Percentiles rank a stretch among this genome's conserved stretches.
Conservation (phyloP, 2,888 invertebrate species). For the Coelinius sp. region DNA sequence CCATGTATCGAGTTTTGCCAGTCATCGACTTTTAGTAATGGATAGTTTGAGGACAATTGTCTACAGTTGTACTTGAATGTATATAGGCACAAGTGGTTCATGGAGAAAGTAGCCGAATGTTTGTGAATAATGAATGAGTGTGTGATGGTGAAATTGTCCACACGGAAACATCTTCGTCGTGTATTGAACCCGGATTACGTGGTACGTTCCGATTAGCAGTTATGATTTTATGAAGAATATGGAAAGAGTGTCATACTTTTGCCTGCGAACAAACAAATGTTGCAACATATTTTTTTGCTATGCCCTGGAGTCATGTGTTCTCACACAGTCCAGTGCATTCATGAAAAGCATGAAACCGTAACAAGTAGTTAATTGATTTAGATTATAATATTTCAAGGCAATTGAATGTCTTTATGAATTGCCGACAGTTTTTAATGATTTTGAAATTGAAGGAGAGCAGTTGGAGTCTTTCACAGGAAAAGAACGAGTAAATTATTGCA, state of each 20-base stretch:
- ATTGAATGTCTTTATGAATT: not conserved
- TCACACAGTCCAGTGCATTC: not conserved
- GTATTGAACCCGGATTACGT: slow-evolving; percentile 36
- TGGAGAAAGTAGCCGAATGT: slow-evolving; percentile 5
- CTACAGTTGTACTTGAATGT: slow-evolving; percentile 41
- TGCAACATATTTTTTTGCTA: not conserved
- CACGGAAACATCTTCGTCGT: slow-evolving; percentile 34
- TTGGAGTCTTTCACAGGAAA: too few relatives aligned
- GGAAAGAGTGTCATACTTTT: too few relatives aligned
- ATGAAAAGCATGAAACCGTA: not conserved
- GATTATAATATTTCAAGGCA: not conserved
- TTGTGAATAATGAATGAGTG: slow-evolving; percentile 31
- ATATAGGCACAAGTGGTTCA: slow-evolving; percentile 44
- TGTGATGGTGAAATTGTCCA: slow-evolving; percentile 45
- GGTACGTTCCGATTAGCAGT: not conserved
- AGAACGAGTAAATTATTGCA: not conserved
- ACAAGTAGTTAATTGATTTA: not conserved
- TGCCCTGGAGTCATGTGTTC: not conserved
- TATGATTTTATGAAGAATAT: slow-evolving; percentile 10
- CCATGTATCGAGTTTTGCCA: slow-evolving; percentile 25
- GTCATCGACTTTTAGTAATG: slow-evolving; percentile 8
- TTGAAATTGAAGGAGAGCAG: not conserved
- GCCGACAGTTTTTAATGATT: not conserved
- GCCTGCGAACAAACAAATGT: not conserved
- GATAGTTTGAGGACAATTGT: slow-evolving; percentile 30